Evolutionary conservation across 1,140 invertebrate species (phyloP).

Genomic region (Babylonia areolata): DNA sequence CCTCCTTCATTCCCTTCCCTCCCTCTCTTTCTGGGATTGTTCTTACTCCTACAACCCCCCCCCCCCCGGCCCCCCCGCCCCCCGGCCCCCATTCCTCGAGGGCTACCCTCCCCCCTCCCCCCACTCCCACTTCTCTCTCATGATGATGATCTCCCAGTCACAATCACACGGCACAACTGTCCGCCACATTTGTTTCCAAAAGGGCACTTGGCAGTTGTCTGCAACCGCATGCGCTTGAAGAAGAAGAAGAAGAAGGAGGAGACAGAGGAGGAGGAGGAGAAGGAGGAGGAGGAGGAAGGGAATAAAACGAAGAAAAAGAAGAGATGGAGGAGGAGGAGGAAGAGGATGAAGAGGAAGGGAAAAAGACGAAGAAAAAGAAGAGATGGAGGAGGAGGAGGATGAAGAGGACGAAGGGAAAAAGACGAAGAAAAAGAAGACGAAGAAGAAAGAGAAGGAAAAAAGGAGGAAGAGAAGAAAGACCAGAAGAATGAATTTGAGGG

Average conservation of each 20-base stretch:
- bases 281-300: not conserved
- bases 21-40: no score
- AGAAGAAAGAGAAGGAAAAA: not conserved
- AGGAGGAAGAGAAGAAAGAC: not conserved
- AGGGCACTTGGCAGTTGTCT: no score
- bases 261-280: not conserved
- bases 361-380: not conserved
- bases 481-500: no score
- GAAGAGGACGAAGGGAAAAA: not conserved
- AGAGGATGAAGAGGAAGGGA: not conserved
- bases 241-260: not conserved
- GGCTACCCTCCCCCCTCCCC: not conserved
- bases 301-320: not conserved
- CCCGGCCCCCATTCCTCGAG: no score
- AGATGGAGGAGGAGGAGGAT: not conserved
- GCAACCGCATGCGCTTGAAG: not conserved
- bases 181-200: not conserved
- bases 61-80: no score
- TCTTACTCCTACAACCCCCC: no score
- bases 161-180: no score
- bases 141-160: no score
- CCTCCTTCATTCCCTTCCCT: no score
- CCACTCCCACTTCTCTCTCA: not conserved
- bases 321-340: no score
- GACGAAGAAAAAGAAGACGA: slow-evolving; percentile 3